Evolutionary conservation across 2,113 vertebrate species (phyloP).

Genomic region (Phyllopteryx taeniolatus): DNA sequence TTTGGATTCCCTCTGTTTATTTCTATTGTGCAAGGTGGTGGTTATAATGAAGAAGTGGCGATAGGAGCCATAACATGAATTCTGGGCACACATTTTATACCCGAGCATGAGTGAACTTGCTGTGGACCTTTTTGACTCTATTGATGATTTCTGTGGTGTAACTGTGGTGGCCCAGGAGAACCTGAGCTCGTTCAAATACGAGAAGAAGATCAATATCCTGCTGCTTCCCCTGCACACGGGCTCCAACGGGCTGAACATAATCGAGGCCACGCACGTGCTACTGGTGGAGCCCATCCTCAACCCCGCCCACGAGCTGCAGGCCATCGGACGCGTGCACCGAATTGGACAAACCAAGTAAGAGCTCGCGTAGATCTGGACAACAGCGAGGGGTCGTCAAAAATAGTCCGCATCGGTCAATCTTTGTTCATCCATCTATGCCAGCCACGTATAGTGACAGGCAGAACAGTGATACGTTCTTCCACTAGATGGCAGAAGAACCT

Average conservation of each 20-base stretch:
- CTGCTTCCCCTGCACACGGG: slow-evolving; percentile 96
- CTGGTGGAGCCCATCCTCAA: slow-evolving; percentile 96
- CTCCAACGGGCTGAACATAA: slow-evolving; percentile 96
- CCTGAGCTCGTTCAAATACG: slow-evolving; percentile 93
- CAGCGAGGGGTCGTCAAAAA: not conserved
- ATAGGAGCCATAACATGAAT: too few relatives aligned
- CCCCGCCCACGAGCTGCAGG: slow-evolving; percentile 94
- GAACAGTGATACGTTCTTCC: too few relatives aligned
- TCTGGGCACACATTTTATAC: too few relatives aligned
- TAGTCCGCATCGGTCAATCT: not conserved
- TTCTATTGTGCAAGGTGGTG: too few relatives aligned
- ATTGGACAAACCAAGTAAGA: slow-evolving; percentile 96
- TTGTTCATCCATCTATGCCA: too few relatives aligned
- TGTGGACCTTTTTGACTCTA: not conserved
- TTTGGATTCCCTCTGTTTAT: not conserved
- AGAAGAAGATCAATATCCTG: slow-evolving; percentile 95
- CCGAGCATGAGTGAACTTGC: too few relatives aligned
- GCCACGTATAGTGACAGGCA: too few relatives aligned
- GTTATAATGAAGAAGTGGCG: too few relatives aligned
- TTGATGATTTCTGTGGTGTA: not conserved
- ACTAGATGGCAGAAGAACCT: too few relatives aligned
- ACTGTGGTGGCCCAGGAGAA: slow-evolving; percentile 79
- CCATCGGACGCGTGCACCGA: slow-evolving; percentile 94
- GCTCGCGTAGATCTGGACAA: not conserved
- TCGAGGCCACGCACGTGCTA: slow-evolving; percentile 93